These are phyloP conservation scores for Caenorhabditis brenneri DNA, from an alignment of 1,140 invertebrate genomes.

Conservation along the genomic window DNA sequence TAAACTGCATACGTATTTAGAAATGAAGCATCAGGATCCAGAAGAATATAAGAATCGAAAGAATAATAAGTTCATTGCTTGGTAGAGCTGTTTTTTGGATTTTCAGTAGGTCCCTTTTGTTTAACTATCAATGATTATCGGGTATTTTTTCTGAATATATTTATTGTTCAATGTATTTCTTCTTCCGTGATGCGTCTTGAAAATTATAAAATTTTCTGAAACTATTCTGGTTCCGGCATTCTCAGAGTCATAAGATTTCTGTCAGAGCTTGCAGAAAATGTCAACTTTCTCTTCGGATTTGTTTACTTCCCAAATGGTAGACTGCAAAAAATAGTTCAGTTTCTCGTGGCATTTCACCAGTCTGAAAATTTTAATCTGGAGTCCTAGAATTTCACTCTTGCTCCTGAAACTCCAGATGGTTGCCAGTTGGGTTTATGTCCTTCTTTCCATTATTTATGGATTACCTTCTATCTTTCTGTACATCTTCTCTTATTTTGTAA, in stretches of 20 bases:
- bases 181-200: too few species aligned
- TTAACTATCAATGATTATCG: too few species aligned
- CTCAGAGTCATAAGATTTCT: too few species aligned
- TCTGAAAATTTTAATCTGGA: neutral
- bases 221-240: too few species aligned
- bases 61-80: slow-evolving; percentile 30
- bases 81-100: neutral
- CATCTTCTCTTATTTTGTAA: neutral
- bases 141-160: neutral
- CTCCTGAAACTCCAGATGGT: neutral
- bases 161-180: neutral
- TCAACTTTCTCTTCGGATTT: too few species aligned
- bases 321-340: neutral
- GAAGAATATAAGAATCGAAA: slow-evolving; percentile 15
- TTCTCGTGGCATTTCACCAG: neutral
- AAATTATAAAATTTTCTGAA: neutral
- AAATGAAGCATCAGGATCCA: slow-evolving; percentile 39
- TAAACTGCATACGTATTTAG: slow-evolving; percentile 45
- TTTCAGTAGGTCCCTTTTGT: too few species aligned
- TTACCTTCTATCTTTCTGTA: neutral
- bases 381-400: neutral
- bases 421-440: neutral
- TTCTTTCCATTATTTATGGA: neutral
- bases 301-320: too few species aligned
- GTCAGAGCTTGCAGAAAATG: too few species aligned